These are phyloP conservation scores for Archivesica marissinica DNA, from an alignment of 1,140 invertebrate species.

Conservation along the genomic window DNA sequence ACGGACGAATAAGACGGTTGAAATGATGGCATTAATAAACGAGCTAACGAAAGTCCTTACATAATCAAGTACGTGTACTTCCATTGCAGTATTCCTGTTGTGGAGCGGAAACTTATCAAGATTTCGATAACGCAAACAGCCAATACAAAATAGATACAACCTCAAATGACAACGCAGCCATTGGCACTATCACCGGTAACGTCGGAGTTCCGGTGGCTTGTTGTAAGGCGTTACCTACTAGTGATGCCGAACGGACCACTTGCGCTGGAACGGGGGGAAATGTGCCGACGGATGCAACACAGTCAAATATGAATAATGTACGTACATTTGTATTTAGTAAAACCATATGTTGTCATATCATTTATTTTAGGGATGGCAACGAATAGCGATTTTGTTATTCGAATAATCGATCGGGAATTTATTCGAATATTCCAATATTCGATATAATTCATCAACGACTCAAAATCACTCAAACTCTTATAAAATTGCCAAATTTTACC, in stretches of 20 bases:
- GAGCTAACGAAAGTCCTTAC: too few relatives aligned
- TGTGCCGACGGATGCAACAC: not conserved
- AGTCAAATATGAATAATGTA: not conserved
- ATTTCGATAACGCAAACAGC: not conserved
- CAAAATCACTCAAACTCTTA: too few relatives aligned
- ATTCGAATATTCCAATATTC: too few relatives aligned
- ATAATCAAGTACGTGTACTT: too few relatives aligned
- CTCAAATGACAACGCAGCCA: not conserved
- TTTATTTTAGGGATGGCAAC: not conserved
- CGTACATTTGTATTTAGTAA: not conserved
- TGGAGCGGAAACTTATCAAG: not conserved
- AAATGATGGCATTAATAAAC: too few relatives aligned
- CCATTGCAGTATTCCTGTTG: not conserved
- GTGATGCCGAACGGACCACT: not conserved
- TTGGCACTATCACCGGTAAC: not conserved
- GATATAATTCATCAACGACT: too few relatives aligned
- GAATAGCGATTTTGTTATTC: not conserved
- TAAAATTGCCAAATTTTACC: too few relatives aligned
- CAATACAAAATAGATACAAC: not conserved
- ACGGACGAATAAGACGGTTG: too few relatives aligned
- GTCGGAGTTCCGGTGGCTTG: not conserved
- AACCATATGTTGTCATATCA: too few relatives aligned
- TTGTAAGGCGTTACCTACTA: not conserved
- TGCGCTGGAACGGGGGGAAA: conserved; percentile 8
- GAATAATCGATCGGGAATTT: not conserved